These are phyloP conservation scores for Lagria hirta DNA, from an alignment of 2,888 invertebrate species.

Conservation along the genomic window DNA sequence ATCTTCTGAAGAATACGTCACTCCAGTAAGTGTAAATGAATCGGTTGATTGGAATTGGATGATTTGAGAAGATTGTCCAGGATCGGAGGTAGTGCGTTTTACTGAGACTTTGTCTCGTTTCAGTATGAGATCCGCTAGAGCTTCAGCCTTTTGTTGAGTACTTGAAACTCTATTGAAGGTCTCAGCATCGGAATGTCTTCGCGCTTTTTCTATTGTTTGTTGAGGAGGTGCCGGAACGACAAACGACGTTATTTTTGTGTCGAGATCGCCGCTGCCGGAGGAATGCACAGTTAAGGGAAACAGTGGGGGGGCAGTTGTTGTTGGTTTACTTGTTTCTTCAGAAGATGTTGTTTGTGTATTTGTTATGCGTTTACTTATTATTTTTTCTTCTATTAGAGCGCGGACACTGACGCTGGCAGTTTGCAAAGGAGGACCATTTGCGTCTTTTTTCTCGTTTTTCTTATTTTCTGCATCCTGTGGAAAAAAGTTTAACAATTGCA, in stretches of 20 bases:
- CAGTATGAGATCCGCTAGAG: constrained; percentile 73
- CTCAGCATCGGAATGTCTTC: constrained; percentile 62
- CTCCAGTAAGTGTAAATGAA: constrained; percentile 63
- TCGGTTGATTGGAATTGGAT: constrained; percentile 64
- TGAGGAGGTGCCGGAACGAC: constrained; percentile 61
- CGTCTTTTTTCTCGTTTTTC: constrained; percentile 82
- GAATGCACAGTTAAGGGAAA: constrained; percentile 54
- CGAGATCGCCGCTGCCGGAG: constrained; percentile 47
- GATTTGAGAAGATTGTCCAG: constrained; percentile 61
- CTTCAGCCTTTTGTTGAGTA: constrained; percentile 70
- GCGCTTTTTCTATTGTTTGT: constrained; percentile 53
- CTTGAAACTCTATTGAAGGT: constrained; percentile 50
- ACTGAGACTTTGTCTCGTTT: constrained; percentile 73
- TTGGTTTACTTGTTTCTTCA: constrained; percentile 6
- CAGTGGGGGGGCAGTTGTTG: constrained; percentile 52
- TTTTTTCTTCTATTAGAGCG: constrained; percentile 90
- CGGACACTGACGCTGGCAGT: constrained; percentile 91
- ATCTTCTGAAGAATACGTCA: constrained; percentile 65
- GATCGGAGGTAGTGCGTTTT: constrained; percentile 73
- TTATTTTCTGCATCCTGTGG: constrained; percentile 79
- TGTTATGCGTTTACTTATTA: constrained; percentile 80
- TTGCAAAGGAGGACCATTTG: constrained; percentile 80
- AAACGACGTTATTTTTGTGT: constrained; percentile 56
- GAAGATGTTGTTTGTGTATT: constrained; percentile 37
- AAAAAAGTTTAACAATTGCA: not conserved